Evolutionary conservation across 2,113 vertebrate genomes (phyloP).

Genomic region (Stictonetta naevosa): DNA sequence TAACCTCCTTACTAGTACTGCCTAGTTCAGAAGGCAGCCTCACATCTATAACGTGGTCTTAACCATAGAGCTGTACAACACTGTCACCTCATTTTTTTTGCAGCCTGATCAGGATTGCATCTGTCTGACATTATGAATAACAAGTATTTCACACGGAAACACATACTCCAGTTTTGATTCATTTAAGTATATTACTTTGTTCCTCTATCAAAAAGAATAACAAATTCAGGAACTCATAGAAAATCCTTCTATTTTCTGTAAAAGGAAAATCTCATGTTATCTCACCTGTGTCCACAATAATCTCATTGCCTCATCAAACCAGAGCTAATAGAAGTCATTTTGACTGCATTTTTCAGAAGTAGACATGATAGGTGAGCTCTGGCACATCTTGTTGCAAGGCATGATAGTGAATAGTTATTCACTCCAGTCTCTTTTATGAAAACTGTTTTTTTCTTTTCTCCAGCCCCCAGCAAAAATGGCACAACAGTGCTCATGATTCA

Average conservation of each 20-base stretch:
- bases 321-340: not conserved
- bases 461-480: not conserved
- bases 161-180: not conserved
- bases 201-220: not conserved
- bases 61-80: not conserved
- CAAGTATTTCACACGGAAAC: not conserved
- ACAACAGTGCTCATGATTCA: not conserved
- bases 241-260: not conserved
- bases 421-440: not conserved
- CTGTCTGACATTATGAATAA: not conserved
- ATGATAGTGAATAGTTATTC: not conserved
- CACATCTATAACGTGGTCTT: not conserved
- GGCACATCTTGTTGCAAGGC: not conserved
- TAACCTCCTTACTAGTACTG: not conserved
- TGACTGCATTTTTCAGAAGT: not conserved
- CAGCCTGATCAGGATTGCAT: not conserved
- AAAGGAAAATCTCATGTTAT: not conserved
- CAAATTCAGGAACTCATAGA: not conserved
- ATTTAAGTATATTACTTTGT: not conserved
- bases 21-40: not conserved
- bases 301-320: not conserved
- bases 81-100: not conserved
- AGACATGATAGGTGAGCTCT: not conserved
- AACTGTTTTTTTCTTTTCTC: not conserved
- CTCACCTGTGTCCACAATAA: not conserved